These are phyloP conservation scores for Myoxocephalus aenaeus DNA, from an alignment of 2,797 vertebrate species.

Conservation along the genomic window DNA sequence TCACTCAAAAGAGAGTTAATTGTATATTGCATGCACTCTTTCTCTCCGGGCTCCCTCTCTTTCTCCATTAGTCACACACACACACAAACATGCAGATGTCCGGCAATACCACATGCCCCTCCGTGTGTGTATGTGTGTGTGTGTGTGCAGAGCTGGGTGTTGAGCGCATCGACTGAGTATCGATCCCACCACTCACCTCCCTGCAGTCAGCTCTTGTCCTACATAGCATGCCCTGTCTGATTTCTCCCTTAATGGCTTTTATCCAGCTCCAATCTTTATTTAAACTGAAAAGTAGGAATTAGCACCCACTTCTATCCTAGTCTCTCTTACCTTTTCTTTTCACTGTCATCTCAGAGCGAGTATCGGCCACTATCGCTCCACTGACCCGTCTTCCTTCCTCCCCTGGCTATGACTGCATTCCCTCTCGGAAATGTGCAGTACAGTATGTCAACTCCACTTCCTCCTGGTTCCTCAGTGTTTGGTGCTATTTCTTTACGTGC, in stretches of 20 bases:
- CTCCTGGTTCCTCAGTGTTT: slow-evolving; percentile 22
- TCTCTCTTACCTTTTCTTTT: slow-evolving; percentile 77
- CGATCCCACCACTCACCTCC: slow-evolving; percentile 88
- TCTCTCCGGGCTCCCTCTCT: slow-evolving; percentile 71
- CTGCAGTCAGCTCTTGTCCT: slow-evolving; percentile 90
- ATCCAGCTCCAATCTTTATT: slow-evolving; percentile 90
- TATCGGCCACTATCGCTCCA: slow-evolving; percentile 66
- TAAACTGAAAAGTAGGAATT: slow-evolving; percentile 91
- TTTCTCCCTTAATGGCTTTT: slow-evolving; percentile 91
- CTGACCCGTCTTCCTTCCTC: slow-evolving; percentile 56
- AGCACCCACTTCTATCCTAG: slow-evolving; percentile 81
- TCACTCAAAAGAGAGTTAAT: slow-evolving; percentile 77
- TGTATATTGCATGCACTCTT: slow-evolving; percentile 77
- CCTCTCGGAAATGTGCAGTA: slow-evolving; percentile 57
- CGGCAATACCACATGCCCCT: slow-evolving; percentile 70
- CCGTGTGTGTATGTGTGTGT: slow-evolving; percentile 55
- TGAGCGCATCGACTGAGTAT: slow-evolving; percentile 89
- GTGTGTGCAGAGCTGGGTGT: slow-evolving; percentile 80
- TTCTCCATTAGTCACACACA: slow-evolving; percentile 74
- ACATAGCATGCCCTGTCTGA: slow-evolving; percentile 89
- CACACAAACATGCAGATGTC: slow-evolving; percentile 69
- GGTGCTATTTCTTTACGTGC: slow-evolving; percentile 6
- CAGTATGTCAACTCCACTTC: slow-evolving; percentile 44
- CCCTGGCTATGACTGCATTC: slow-evolving; percentile 58
- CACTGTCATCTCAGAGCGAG: slow-evolving; percentile 69